Percentiles rank a stretch among this genome's conserved stretches.
Evolutionary conservation across 2,797 vertebrate species (phyloP).

Genomic region (Psittacula derbiana): DNA sequence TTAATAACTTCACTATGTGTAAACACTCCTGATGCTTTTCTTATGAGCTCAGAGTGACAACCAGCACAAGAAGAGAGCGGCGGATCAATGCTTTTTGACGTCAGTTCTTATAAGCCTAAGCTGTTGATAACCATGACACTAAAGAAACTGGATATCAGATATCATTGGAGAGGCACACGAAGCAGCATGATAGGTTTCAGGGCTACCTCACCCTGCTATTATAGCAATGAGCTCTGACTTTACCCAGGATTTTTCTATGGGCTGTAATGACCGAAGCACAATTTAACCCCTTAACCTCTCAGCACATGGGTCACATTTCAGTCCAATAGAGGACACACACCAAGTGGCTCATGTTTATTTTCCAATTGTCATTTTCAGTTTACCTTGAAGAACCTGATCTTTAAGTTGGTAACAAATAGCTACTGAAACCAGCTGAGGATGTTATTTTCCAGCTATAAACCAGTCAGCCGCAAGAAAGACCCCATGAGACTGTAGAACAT

Average conservation of each 20-base stretch:
- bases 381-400: constrained; percentile 65
- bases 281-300: constrained; percentile 61
- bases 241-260: background rate
- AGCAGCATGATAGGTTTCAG: background rate
- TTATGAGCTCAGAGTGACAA: constrained; percentile 53
- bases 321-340: constrained; percentile 28
- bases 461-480: background rate
- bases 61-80: background rate
- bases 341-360: constrained; percentile 48
- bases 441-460: constrained; percentile 1
- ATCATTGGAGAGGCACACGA: background rate
- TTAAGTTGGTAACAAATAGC: constrained; percentile 52
- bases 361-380: constrained; percentile 60
- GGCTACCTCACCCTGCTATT: background rate
- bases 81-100: constrained; percentile 12
- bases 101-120: constrained; percentile 43
- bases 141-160: constrained; percentile 1
- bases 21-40: constrained; percentile 40
- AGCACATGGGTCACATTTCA: constrained; percentile 50
- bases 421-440: constrained; percentile 39
- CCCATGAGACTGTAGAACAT: background rate
- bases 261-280: background rate
- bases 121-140: constrained; percentile 28
- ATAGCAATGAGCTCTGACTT: background rate
- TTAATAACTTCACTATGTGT: constrained; percentile 61